Evolutionary conservation across 2,113 vertebrate species (phyloP), one percentile per base, ranked within the genome.

Genomic region (Sitta europaea): DNA sequence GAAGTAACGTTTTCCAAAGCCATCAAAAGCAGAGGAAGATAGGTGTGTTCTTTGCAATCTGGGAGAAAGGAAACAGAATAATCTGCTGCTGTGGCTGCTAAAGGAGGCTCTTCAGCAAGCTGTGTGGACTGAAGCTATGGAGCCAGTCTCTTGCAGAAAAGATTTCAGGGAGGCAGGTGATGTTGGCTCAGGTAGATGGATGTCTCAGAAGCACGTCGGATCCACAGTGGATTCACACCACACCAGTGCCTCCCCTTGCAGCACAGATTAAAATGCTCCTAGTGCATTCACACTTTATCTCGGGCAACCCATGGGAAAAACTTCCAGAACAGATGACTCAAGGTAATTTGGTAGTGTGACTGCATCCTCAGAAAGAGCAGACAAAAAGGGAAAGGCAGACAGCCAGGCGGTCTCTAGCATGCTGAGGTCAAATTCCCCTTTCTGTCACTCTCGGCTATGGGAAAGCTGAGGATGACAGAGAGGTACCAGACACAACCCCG

Each of bases 371-470:
- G 94, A 91, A 90, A 85, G 87, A 91, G 71, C 12, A 85, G 96
- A 95, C 96, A 76, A 94, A 97, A 96, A 95, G 91, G 94, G 96
- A 96, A 96, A 95, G 95, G 94, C 94, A 96, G 94, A 91, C 93
- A 94, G 93, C 74, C 95, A 91, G 95, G 88, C 89, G 36, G 95
- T 86, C 95, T 92, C 92, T 59, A 67, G 83, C 84, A 72, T 0
- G 1, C 88, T 84, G 94, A 89, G 94, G 80, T 96, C 95, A 96
- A 94, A 96, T 91, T 95, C 91, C 91, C 73, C 76, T 94, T 92
- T 71, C 86, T 82, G 91, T 67, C 61, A 40, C 80, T 78, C 89
- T 48, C 0, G 4, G 72, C 33, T 59, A 16, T n/a, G 22, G 74
- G 76, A 81, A 94, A 89, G 89, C 7, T 36, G 80, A 93, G 76